Evolutionary conservation across 2,113 vertebrate species (phyloP).

Genomic region (Tinamus guttatus): DNA sequence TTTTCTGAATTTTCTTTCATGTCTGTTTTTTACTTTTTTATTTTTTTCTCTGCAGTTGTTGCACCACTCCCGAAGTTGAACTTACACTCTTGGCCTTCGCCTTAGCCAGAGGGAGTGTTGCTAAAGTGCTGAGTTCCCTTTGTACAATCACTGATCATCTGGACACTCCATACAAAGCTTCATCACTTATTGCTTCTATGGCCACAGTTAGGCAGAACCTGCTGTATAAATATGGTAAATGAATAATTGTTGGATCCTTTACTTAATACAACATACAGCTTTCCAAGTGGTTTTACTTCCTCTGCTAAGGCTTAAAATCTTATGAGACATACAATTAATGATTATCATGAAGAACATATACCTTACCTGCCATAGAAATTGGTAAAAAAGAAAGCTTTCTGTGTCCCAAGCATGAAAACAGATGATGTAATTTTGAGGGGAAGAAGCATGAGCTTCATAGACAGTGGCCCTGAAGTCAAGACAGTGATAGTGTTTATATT

Average conservation of each 20-base stretch:
- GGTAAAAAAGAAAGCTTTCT: neutral
- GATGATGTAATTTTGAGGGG: neutral
- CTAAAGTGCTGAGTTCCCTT: constrained; percentile 91
- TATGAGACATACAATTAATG: neutral
- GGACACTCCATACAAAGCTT: constrained; percentile 86
- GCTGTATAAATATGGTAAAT: constrained; percentile 92
- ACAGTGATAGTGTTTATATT: neutral
- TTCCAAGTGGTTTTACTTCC: neutral
- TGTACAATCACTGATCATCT: constrained; percentile 87
- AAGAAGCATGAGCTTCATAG: neutral
- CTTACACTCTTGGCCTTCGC: constrained; percentile 94
- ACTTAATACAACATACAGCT: neutral
- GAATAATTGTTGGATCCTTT: neutral
- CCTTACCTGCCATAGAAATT: neutral
- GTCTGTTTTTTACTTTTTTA: neutral
- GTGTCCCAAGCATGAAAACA: neutral
- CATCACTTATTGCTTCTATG: constrained; percentile 91
- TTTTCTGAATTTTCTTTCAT: neutral
- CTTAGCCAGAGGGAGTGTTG: constrained; percentile 92
- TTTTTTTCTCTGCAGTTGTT: constrained; percentile 81
- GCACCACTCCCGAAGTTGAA: constrained; percentile 90
- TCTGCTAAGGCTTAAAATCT: neutral
- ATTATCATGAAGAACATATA: neutral
- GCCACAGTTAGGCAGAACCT: constrained; percentile 88
- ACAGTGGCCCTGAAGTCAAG: neutral